Evolutionary conservation across 2,888 invertebrate genomes (phyloP).

Genomic region (Temnothorax unifasciatus): DNA sequence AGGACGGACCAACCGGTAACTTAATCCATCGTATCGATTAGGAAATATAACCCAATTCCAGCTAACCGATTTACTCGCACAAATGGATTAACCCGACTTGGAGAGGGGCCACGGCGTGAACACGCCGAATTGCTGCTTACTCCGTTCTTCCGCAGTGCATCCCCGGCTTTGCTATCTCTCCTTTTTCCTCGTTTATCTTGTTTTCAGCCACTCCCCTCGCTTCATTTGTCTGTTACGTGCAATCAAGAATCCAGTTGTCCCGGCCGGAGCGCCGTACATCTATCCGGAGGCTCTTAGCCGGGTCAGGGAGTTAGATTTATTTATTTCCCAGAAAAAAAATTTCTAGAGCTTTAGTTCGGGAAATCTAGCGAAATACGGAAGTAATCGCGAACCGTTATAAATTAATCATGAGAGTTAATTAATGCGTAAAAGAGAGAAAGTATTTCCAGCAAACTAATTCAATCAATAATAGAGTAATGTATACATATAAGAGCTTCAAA

Average conservation of each 20-base stretch:
- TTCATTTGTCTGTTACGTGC: constrained; percentile 79
- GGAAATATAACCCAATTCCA: constrained; percentile 81
- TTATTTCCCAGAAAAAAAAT: constrained; percentile 68
- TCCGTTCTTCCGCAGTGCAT: constrained; percentile 69
- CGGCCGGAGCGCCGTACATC: constrained; percentile 66
- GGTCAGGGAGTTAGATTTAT: constrained; percentile 67
- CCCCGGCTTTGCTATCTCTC: constrained; percentile 49
- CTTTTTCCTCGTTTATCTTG: constrained; percentile 69
- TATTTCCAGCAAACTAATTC: neutral
- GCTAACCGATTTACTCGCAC: constrained; percentile 79
- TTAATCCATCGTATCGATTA: constrained; percentile 81
- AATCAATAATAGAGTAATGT: neutral
- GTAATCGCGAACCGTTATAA: constrained; percentile 20
- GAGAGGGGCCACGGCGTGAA: constrained; percentile 69
- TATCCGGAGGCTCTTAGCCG: constrained; percentile 68
- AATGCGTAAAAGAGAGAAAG: neutral
- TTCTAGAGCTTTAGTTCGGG: constrained; percentile 33
- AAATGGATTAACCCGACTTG: constrained; percentile 78
- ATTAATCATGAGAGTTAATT: constrained; percentile 45
- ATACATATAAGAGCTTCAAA: neutral
- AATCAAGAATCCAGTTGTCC: constrained; percentile 76
- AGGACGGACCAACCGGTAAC: constrained; percentile 66
- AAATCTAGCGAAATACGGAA: constrained; percentile 7
- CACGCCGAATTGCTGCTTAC: constrained; percentile 73
- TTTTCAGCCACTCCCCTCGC: constrained; percentile 73